Conservation (phyloP, 2,888 invertebrate genomes). For the Timandra comae region DNA sequence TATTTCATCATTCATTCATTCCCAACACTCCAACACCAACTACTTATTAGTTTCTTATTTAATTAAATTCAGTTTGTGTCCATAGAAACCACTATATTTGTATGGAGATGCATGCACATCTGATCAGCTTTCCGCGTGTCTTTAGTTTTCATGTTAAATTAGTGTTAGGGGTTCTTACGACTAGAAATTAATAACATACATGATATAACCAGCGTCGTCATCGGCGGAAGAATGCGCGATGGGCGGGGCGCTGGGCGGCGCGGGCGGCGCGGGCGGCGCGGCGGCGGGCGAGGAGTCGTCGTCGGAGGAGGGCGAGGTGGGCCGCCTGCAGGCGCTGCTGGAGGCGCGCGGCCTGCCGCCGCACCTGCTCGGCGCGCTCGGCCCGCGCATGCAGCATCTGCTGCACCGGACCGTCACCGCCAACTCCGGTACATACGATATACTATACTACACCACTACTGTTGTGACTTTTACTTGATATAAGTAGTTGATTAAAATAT, state of each 20-base stretch:
- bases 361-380: constrained; percentile 95
- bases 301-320: constrained; percentile 95
- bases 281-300: constrained; percentile 78
- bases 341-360: constrained; percentile 98
- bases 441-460: too few relatives aligned
- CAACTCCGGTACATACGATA: constrained; percentile 64
- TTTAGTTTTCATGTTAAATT: too few relatives aligned
- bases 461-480: too few relatives aligned
- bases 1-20: background rate
- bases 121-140: too few relatives aligned
- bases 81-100: too few relatives aligned
- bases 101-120: too few relatives aligned
- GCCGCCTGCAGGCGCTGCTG: constrained; percentile 93
- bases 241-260: constrained; percentile 49
- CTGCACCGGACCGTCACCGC: constrained; percentile 96
- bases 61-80: too few relatives aligned
- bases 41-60: background rate
- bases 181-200: too few relatives aligned
- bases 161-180: too few relatives aligned
- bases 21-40: background rate
- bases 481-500: too few relatives aligned
- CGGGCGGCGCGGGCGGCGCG: constrained; percentile 45
- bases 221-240: constrained; percentile 56
- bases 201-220: constrained; percentile 53
- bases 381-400: constrained; percentile 97